Percentiles rank a stretch among this genome's conserved stretches.
Evolutionary conservation across 2,797 vertebrate species (phyloP).

Genomic region (Pagetopsis macropterus): DNA sequence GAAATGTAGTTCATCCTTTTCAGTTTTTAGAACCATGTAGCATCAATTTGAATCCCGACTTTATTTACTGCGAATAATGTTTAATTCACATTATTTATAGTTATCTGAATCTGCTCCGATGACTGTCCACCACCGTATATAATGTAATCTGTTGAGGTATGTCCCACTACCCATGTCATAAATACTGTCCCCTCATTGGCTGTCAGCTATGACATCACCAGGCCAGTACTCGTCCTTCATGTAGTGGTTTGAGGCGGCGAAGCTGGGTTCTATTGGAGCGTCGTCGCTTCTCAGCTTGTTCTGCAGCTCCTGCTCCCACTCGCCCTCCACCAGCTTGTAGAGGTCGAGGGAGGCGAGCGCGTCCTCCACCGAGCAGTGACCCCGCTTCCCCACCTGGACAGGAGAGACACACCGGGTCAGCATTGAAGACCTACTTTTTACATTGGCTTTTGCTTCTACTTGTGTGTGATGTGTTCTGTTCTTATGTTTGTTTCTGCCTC

Average conservation of each 20-base stretch:
- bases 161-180: neutral
- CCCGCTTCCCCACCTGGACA: slow-evolving; percentile 81
- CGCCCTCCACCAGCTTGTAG: slow-evolving; percentile 91
- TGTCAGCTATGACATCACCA: slow-evolving; percentile 73
- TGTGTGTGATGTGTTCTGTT: too few species aligned
- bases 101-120: neutral
- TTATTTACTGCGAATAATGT: neutral
- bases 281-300: slow-evolving; percentile 68
- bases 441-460: too few species aligned
- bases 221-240: slow-evolving; percentile 96
- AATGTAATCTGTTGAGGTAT: slow-evolving; percentile 2
- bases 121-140: neutral
- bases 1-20: too few species aligned
- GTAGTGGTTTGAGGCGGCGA: slow-evolving; percentile 81
- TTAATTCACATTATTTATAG: neutral
- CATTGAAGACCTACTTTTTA: too few species aligned
- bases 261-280: slow-evolving; percentile 16
- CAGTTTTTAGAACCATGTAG: neutral
- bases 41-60: neutral
- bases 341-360: slow-evolving; percentile 90
- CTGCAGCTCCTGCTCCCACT: slow-evolving; percentile 87
- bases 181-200: slow-evolving; percentile 54
- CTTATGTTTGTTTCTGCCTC: too few species aligned
- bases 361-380: slow-evolving; percentile 94
- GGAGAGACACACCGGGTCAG: neutral